Evolutionary conservation across 2,113 vertebrate species (phyloP).

Genomic region (Hippocampus abdominalis): DNA sequence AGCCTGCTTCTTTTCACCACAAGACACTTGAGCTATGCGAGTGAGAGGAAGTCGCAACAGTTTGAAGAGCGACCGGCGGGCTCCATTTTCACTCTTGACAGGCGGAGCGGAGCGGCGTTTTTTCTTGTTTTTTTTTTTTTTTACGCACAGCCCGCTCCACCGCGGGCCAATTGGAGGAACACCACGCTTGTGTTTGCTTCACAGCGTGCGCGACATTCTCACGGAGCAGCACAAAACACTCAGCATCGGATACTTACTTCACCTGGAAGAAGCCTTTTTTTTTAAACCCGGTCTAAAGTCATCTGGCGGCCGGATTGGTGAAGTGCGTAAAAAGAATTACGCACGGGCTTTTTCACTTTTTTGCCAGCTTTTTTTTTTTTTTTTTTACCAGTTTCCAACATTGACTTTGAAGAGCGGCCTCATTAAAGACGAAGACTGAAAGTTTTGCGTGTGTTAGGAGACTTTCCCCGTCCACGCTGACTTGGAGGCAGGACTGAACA

Average conservation of each 20-base stretch:
- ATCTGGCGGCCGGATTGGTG: slow-evolving; percentile 18
- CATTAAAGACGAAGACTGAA: neutral
- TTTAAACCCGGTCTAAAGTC: neutral
- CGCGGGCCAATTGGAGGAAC: slow-evolving; percentile 30
- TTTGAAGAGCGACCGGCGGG: slow-evolving; percentile 42
- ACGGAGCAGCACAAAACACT: slow-evolving; percentile 23
- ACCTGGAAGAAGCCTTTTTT: slow-evolving; percentile 8
- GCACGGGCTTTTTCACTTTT: slow-evolving; percentile 18
- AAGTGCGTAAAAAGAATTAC: slow-evolving; percentile 46
- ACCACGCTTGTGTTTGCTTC: slow-evolving; percentile 7
- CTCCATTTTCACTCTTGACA: slow-evolving; percentile 67
- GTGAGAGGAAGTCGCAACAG: slow-evolving; percentile 48
- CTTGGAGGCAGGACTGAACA: slow-evolving; percentile 67
- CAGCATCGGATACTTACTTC: slow-evolving; percentile 38
- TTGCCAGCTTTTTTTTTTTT: slow-evolving; percentile 5
- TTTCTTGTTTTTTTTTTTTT: slow-evolving; percentile 45
- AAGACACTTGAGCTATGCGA: slow-evolving; percentile 58
- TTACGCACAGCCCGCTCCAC: slow-evolving; percentile 56
- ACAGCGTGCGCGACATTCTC: slow-evolving; percentile 22
- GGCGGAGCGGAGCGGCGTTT: slow-evolving; percentile 49
- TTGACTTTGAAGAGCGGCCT: slow-evolving; percentile 1
- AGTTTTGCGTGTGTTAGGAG: slow-evolving; percentile 10
- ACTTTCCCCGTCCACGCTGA: slow-evolving; percentile 28
- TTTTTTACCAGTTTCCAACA: neutral
- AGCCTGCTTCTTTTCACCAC: slow-evolving; percentile 45